Percentiles rank a stretch among this genome's conserved stretches.
These are phyloP conservation scores for Leptoteleia sp. DNA, from an alignment of 1,140 invertebrate genomes.

Conservation along the genomic window DNA sequence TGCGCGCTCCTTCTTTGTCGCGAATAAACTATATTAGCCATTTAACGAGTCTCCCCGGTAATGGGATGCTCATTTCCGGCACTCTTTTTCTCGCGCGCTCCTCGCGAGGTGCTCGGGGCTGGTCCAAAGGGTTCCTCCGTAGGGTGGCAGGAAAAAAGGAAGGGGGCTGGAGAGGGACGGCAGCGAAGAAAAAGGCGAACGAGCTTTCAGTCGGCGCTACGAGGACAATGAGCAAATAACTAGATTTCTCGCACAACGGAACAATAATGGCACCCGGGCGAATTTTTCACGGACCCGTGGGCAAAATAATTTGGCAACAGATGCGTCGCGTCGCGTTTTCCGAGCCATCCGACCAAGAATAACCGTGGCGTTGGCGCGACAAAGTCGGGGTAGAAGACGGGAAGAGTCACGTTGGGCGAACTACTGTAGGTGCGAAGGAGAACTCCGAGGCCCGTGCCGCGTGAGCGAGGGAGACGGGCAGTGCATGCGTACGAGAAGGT, in stretches of 20 bases:
- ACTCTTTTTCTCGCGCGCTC: slow-evolving; percentile 37
- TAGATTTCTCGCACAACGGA: slow-evolving; percentile 78
- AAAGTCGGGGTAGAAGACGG: slow-evolving; percentile 47
- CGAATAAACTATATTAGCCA: slow-evolving; percentile 56
- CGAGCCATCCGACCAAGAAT: slow-evolving; percentile 79
- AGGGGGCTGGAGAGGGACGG: no score
- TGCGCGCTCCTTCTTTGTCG: slow-evolving; percentile 22
- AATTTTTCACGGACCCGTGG: slow-evolving; percentile 81
- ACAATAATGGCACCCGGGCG: slow-evolving; percentile 78
- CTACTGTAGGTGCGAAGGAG: no score
- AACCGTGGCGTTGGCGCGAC: slow-evolving; percentile 69
- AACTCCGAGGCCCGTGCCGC: no score
- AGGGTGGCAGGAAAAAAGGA: no score
- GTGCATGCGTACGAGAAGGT: no score
- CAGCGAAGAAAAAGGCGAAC: slow-evolving; percentile 18
- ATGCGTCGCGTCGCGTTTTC: slow-evolving; percentile 79
- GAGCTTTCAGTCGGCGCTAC: slow-evolving; percentile 60
- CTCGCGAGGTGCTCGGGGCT: slow-evolving; percentile 13
- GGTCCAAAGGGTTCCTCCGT: slow-evolving; percentile 28
- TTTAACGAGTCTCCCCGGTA: slow-evolving; percentile 48
- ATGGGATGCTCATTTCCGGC: slow-evolving; percentile 55
- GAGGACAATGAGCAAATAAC: slow-evolving; percentile 77
- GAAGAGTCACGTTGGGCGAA: slow-evolving; percentile 1
- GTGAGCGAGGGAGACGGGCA: no score
- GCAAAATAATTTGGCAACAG: slow-evolving; percentile 82